Base-by-base conservation (phyloP, 2,113 vertebrate genomes). In the Rissa tridactyla region DNA sequence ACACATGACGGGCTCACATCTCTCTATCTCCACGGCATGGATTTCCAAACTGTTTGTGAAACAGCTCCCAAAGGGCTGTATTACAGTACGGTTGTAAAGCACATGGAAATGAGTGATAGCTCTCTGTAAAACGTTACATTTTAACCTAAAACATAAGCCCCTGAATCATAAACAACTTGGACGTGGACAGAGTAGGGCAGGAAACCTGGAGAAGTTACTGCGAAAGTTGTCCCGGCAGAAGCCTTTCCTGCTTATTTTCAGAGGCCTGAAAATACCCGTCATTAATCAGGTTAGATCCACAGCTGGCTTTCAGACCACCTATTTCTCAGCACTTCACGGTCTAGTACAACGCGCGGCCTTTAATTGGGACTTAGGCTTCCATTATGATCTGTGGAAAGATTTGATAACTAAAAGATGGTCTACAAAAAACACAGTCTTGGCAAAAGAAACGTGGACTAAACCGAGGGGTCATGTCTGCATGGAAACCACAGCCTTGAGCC, bases 1-100 rank as follows among this genome's bases (percentile, higher is more conserved):
- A 85, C 90, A 65, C 66, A 69, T 17, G 90, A 85, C 84, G 80
- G 76, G 75, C 82, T 52, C 76, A 58, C 64, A 88, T 86, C 86
- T 94, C n/a, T 2, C 69, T 60, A 68, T 68, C 91, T 89, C 73
- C 73, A 57, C 25, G 15, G 34, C 36, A 5, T 32, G 62, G 89
- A 76, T 91, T 88, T 94, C 80, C 92, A 82, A 94, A 93, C 70
- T 44, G 22, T 40, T 89, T 75, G 75, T 62, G 78, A 88, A 85
- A 90, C 13, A 64, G 54, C 70, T 93, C 92, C 75, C 90, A 61
- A 9, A 61, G 66, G 66, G 40, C 40, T 61, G 8, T 62, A 7
- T 57, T 87, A 80, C 40, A 72, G 20, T 7, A 49, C 16, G 10
- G 34, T 30, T 88, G 90, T 65, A 88, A 90, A 85, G 57, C 19